Percentiles rank a stretch among this genome's conserved stretches.
Conservation (phyloP, 2,797 vertebrate species). For the Eulemur mongoz region DNA sequence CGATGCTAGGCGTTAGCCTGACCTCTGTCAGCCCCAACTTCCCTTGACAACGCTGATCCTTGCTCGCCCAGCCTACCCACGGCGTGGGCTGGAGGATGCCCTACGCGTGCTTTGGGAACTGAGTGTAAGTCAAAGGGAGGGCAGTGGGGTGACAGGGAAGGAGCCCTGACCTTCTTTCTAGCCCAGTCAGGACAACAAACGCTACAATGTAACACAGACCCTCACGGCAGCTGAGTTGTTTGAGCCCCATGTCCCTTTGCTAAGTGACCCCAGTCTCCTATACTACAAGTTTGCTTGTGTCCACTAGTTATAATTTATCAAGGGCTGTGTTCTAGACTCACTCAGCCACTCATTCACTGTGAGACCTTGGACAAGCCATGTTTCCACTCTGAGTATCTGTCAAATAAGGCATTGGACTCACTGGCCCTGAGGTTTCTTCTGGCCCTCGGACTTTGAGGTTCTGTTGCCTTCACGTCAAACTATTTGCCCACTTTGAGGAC, state of each 20-base stretch:
- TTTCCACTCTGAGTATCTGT: not conserved
- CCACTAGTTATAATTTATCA: not conserved
- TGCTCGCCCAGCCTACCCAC: not conserved
- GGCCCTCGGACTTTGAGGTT: not conserved
- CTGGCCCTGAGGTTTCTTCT: not conserved
- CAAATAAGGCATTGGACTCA: not conserved
- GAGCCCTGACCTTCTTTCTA: not conserved
- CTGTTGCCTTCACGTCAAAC: not conserved
- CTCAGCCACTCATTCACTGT: not conserved
- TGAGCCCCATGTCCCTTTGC: not conserved
- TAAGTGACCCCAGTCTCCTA: not conserved
- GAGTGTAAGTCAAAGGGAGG: not conserved
- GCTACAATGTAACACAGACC: not conserved
- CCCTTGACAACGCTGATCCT: not conserved
- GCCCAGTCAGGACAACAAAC: not conserved
- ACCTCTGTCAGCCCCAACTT: not conserved
- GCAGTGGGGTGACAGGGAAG: not conserved
- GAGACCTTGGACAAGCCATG: not conserved
- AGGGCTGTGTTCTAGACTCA: not conserved
- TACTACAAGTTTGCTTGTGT: not conserved
- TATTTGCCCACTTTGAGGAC: not conserved
- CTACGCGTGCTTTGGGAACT: not conserved
- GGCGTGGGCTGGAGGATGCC: not conserved
- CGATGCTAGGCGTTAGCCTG: not conserved
- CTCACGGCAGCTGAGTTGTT: not conserved